Percentiles rank a stretch among this genome's conserved stretches.
These are phyloP conservation scores for Leucoptera coffeella DNA, from an alignment of 2,888 invertebrate species.

Conservation along the genomic window DNA sequence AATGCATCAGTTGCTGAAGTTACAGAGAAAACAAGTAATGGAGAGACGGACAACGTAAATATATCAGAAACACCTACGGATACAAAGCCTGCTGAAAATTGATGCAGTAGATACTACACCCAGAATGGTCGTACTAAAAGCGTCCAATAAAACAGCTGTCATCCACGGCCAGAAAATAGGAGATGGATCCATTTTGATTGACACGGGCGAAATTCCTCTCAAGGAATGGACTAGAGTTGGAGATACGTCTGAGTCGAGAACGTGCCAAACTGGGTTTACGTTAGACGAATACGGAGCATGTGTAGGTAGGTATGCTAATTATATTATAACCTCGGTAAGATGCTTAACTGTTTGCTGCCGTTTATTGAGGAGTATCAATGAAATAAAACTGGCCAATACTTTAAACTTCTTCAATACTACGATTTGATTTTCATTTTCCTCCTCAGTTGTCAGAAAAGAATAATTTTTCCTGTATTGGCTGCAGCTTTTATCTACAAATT, in stretches of 20 bases:
- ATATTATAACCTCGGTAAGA: not conserved
- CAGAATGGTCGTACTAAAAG: conserved; percentile 13
- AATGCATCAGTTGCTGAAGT: not conserved
- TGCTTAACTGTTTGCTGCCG: not conserved
- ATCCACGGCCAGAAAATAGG: conserved; percentile 13
- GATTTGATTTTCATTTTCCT: too few species aligned
- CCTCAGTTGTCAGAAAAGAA: not conserved
- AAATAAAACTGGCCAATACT: too few species aligned
- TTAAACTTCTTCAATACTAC: too few species aligned
- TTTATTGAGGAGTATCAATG: too few species aligned
- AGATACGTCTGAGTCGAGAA: conserved; percentile 11
- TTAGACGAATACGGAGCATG: conserved; percentile 51
- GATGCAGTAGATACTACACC: conserved; percentile 10
- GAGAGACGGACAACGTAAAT: not conserved
- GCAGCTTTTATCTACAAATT: too few species aligned
- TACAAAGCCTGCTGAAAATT: not conserved
- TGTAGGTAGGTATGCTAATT: conserved; percentile 37
- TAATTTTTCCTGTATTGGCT: not conserved
- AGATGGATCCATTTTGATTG: conserved; percentile 19
- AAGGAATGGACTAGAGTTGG: conserved; percentile 23
- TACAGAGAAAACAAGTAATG: not conserved
- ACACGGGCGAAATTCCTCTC: conserved; percentile 20
- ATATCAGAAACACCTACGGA: not conserved
- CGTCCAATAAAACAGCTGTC: conserved; percentile 16
- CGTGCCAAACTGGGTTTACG: conserved; percentile 47